These are phyloP conservation scores for Pygocentrus nattereri DNA, from an alignment of 2,797 vertebrate species.

Conservation along the genomic window DNA sequence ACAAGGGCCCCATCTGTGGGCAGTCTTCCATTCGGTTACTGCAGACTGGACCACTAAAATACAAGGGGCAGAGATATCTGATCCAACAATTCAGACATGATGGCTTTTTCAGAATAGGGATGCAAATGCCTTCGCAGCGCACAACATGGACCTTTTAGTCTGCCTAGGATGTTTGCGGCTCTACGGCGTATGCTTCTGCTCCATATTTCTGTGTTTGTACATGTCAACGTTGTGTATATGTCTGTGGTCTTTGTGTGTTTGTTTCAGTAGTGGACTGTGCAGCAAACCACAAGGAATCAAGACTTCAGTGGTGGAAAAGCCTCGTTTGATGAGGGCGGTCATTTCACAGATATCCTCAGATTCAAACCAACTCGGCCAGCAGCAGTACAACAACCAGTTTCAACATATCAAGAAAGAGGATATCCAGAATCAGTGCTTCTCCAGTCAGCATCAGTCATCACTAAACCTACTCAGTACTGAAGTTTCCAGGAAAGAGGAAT, in stretches of 20 bases:
- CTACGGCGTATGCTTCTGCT: constrained; percentile 27
- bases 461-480: constrained; percentile 19
- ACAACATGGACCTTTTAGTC: constrained; percentile 26
- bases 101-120: not conserved
- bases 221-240: constrained; percentile 33
- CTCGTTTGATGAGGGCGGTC: constrained; percentile 55
- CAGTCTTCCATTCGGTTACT: not conserved
- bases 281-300: constrained; percentile 56
- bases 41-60: not conserved
- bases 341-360: constrained; percentile 44
- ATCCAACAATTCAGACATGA: not conserved
- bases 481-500: constrained; percentile 15
- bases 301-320: constrained; percentile 54
- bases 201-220: constrained; percentile 28
- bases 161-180: constrained; percentile 26
- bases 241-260: constrained; percentile 48
- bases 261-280: constrained; percentile 47
- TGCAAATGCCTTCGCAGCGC: not conserved
- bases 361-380: constrained; percentile 22
- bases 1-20: not conserved
- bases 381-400: constrained; percentile 24
- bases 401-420: constrained; percentile 18
- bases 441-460: constrained; percentile 31
- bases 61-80: not conserved
- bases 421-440: constrained; percentile 8